Evolutionary conservation across 2,797 vertebrate genomes (phyloP).

Genomic region (Harpagifer antarcticus): DNA sequence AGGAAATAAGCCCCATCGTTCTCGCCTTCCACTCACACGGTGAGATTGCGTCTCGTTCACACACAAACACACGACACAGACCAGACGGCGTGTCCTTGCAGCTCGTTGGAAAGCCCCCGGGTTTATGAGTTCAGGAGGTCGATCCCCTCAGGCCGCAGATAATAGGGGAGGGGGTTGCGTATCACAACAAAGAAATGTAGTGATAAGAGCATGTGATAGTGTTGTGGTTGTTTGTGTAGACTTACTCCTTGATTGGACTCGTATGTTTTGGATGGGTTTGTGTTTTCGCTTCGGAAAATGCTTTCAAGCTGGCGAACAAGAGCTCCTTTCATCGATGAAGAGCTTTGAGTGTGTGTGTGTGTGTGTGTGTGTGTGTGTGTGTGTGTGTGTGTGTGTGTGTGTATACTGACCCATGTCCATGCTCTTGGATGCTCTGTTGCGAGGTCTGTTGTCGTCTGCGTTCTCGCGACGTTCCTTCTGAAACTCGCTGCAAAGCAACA

Average conservation of each 20-base stretch:
- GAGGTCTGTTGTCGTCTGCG: conserved; percentile 77
- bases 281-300: neutral
- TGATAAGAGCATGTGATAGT: conserved; percentile 70
- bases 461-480: neutral
- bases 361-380: conserved; percentile 10
- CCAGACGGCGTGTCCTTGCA: conserved; percentile 34
- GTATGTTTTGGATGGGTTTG: conserved; percentile 10
- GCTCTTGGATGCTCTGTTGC: conserved; percentile 91
- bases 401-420: conserved; percentile 92
- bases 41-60: conserved; percentile 48
- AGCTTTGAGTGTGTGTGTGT: neutral
- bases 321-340: conserved; percentile 13
- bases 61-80: neutral
- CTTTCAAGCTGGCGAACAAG: neutral
- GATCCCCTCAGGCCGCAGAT: conserved; percentile 57
- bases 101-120: conserved; percentile 62
- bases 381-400: conserved; percentile 7
- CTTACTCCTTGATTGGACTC: conserved; percentile 20
- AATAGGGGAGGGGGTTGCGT: conserved; percentile 51
- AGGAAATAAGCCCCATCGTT: conserved; percentile 68
- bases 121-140: conserved; percentile 71
- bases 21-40: conserved; percentile 20
- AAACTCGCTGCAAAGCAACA: conserved; percentile 46
- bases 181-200: conserved; percentile 72
- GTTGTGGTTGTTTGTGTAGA: conserved; percentile 30